Percentiles rank a stretch among this genome's conserved stretches.
Evolutionary conservation across 1,140 invertebrate species (phyloP).

Genomic region (Stegodyphus mimosarum): DNA sequence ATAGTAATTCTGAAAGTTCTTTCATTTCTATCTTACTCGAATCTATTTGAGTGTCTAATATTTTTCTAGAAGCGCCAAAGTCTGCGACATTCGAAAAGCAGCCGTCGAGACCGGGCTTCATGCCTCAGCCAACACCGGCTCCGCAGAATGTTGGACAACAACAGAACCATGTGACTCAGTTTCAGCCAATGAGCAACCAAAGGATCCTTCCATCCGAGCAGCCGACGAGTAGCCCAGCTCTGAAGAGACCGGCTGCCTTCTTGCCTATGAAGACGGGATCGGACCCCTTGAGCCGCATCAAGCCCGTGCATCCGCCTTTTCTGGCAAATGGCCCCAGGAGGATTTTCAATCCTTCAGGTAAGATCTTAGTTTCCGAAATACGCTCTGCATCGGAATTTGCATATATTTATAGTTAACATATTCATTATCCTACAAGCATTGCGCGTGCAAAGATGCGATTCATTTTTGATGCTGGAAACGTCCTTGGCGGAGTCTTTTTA

Average conservation of each 20-base stretch:
- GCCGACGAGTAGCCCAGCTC: background rate
- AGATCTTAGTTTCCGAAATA: background rate
- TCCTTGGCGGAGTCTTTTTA: no score
- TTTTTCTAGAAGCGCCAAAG: constrained; percentile 18
- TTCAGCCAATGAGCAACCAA: constrained; percentile 22
- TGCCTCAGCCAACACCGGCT: background rate
- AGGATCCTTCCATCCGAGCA: background rate
- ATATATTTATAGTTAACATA: no score
- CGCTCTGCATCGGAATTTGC: no score
- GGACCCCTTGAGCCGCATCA: constrained; percentile 14
- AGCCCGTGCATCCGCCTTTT: constrained; percentile 41
- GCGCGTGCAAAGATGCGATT: no score
- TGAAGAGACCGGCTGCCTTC: constrained; percentile 53
- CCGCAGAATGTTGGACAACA: background rate
- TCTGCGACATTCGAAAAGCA: background rate
- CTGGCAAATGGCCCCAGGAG: constrained; percentile 40
- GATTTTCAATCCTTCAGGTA: constrained; percentile 12
- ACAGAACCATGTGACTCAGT: constrained; percentile 18
- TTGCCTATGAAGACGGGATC: constrained; percentile 42
- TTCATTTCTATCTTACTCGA: no score
- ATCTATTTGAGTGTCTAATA: no score
- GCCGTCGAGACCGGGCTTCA: constrained; percentile 12
- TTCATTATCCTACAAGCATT: no score
- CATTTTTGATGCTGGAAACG: no score
- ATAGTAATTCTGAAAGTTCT: no score